Evolutionary conservation across 2,113 vertebrate genomes (phyloP), one percentile per base, ranked within the genome.

Genomic region (Octodon degus): DNA sequence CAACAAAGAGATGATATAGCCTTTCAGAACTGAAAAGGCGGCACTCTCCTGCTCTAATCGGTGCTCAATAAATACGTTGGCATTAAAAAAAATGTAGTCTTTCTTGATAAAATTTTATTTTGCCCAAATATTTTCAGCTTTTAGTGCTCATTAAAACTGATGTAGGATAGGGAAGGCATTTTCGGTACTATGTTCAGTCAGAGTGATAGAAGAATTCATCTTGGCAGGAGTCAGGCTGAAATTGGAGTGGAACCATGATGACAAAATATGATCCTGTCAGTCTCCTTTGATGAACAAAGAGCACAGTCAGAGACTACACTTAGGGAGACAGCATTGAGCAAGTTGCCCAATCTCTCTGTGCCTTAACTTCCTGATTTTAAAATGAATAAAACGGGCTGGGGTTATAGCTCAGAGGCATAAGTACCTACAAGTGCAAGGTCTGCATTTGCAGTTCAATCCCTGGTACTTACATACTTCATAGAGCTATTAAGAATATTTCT

Each of bases 11-110:
- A 32, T 10, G 30, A 30, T 60, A 53, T 58, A 50, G 16, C n/a
- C 68, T 55, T n/a, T 24, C 43, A 22, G n/a, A 20, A 86, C 50
- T 77, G 25, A 37, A 87, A 89, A 3, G 12, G n/a, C 40, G 55
- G 34, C 5, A 2, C 40, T 27, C 20, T 34, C 22, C 47, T 27
- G 72, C 47, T n/a, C 43, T 47, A 34, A 40, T 85, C 2, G 11
- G 72, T 95, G 96, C 65, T 96, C 86, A 96, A 81, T 96, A 96
- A 96, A 93, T 27, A 82, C 5, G 68, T 27, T 88, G 77, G 13
- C 72, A 30, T 90, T 53, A 20, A 24, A 40, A 34, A 24, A 74
- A 37, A 19, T 50, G 16, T 79, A 19, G 50, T 93, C 90, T 79
- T 76, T 87, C 77, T 60, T 83, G 17, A 12, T 81, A 60, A 65